phyloP scores from a whole-genome alignment of 1,140 invertebrate genomes.

The Phortica variegata region DNA sequence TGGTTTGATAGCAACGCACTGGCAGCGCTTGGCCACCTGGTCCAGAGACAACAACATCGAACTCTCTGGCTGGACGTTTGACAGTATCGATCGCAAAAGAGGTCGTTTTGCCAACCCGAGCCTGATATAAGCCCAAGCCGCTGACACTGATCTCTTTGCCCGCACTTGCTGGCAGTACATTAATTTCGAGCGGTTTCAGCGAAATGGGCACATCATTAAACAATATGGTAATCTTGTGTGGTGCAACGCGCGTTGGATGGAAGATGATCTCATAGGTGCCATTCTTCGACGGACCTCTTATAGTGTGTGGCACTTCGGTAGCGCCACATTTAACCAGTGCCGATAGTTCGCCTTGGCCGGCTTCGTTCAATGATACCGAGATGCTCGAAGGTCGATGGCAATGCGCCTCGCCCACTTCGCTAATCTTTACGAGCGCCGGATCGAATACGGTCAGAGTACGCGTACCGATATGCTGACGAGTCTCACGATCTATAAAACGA shows the following conservation, averaged over 20 bases:
- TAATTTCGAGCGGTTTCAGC: conserved; percentile 60
- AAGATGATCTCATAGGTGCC: conserved; percentile 81
- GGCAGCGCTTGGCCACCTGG: conserved; percentile 88
- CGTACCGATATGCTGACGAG: conserved; percentile 56
- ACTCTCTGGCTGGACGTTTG: conserved; percentile 80
- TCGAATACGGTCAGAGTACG: conserved; percentile 82
- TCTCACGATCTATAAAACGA: conserved; percentile 55
- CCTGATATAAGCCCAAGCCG: conserved; percentile 80
- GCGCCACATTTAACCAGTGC: conserved; percentile 78
- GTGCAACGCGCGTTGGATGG: conserved; percentile 76
- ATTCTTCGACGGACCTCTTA: conserved; percentile 67
- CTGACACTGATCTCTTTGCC: conserved; percentile 66
- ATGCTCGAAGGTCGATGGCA: conserved; percentile 79
- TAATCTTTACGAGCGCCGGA: conserved; percentile 75
- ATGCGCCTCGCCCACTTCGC: conserved; percentile 76
- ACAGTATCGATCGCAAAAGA: conserved; percentile 88
- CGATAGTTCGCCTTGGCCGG: conserved; percentile 79
- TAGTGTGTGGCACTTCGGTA: conserved; percentile 75
- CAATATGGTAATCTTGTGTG: conserved; percentile 77
- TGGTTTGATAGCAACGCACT: conserved; percentile 92
- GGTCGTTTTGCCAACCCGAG: conserved; percentile 74
- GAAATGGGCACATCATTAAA: conserved; percentile 74
- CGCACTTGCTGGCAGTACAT: conserved; percentile 63
- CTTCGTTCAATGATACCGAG: conserved; percentile 68
- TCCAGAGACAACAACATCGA: conserved; percentile 87